A percentile compares a stretch with the other conserved stretches of the same genome.
phyloP scores from a whole-genome alignment of 1,140 invertebrate genomes.

The Cardiocondyla obscurior region DNA sequence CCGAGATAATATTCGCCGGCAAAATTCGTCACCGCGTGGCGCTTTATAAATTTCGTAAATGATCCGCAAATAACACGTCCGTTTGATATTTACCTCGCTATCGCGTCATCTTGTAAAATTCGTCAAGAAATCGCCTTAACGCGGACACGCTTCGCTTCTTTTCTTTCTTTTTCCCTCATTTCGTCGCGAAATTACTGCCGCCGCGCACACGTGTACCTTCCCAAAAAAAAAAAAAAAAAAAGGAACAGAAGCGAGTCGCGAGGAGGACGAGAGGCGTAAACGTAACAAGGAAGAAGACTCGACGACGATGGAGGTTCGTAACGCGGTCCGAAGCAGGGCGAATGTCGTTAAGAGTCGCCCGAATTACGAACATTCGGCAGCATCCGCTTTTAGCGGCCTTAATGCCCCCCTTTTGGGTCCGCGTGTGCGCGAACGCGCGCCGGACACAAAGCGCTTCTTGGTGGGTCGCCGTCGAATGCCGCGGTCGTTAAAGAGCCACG shows the following conservation, averaged over 20 bases:
- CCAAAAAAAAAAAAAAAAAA: neutral
- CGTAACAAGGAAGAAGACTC: slow-evolving; percentile 28
- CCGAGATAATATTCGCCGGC: neutral
- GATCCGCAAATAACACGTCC: slow-evolving; percentile 15
- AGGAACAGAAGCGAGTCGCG: neutral
- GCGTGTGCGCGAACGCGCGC: neutral
- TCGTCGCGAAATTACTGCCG: slow-evolving; percentile 59
- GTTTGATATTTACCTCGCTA: neutral
- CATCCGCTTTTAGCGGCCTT: slow-evolving; percentile 51
- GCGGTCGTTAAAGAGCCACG: slow-evolving; percentile 61
- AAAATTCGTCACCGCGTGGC: too few species aligned
- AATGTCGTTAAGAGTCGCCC: slow-evolving; percentile 68
- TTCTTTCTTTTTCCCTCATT: neutral
- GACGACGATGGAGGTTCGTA: slow-evolving; percentile 22
- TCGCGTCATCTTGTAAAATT: neutral
- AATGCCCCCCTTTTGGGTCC: slow-evolving; percentile 34
- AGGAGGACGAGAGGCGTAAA: neutral
- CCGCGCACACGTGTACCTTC: slow-evolving; percentile 9
- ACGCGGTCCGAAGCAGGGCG: neutral
- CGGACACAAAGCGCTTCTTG: slow-evolving; percentile 32
- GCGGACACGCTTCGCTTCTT: slow-evolving; percentile 29
- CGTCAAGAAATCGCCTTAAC: neutral
- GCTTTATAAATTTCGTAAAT: slow-evolving; percentile 10
- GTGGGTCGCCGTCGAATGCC: slow-evolving; percentile 48
- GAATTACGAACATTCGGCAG: slow-evolving; percentile 67